Base-by-base conservation (phyloP, 2,797 vertebrate species). In the Diceros bicornis region DNA sequence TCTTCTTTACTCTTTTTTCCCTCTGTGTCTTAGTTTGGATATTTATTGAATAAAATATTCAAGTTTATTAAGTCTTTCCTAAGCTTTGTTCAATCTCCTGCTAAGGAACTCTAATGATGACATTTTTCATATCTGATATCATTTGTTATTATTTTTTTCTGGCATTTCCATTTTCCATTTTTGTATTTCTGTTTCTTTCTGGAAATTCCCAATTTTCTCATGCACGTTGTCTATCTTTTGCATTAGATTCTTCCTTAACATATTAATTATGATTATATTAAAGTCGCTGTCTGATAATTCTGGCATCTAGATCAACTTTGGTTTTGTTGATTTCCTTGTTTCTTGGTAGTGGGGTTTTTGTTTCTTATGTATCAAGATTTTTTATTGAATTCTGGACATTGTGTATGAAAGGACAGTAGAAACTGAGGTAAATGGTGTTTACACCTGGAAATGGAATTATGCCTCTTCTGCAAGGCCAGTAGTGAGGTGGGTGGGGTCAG, bases 211-310 rank as follows among this genome's bases (percentile, higher is more conserved):
- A n/a, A 4, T 59, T 37, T 83, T 94, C 61, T 81, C n/a, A 81
- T 68, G 34, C 32, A 32, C 44, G 20, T 50, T 74, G 21, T 50
- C 8, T 1, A n/a, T 47, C 18, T 89, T 92, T 92, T 88, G 7
- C 34, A 81, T 50, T 59, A 64, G 18, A 61, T 52, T 93, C 7
- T 57, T 66, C 55, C 78, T 78, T 69, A 84, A 44, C 4, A 0
- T 72, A 71, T 68, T n/a, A n/a, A 62, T 90, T 79, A 18, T 89
- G 74, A 27, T 74, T 91, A 37, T 68, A 86, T 74, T 44, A 78
- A 89, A 71, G 27, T 89, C 7, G 44, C 52, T 79, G 13, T 82
- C 25, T 69, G 41, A n/a, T 85, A 55, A 78, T 91, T 72, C 29
- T 89, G 55, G 66, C 18, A 79, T 89, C 61, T 57, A 59, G 44